phyloP scores from a whole-genome alignment of 2,888 invertebrate genomes.

The Dicranocentrus wangi region DNA sequence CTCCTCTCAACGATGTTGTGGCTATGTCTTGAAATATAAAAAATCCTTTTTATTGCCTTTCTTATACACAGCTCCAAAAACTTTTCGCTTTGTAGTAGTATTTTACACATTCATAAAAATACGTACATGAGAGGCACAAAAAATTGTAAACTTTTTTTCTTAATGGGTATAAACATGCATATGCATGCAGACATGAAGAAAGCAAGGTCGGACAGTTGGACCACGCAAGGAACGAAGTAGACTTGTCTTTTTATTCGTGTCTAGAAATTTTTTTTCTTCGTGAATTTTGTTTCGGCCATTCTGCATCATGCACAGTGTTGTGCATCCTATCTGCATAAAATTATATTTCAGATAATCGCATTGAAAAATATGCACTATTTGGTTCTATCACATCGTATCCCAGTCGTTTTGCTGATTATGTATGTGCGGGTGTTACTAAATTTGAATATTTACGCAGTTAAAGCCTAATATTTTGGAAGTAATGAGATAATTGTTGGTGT shows the following conservation, averaged over 20 bases:
- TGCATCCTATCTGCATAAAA: conserved; percentile 61
- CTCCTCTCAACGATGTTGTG: conserved; percentile 12
- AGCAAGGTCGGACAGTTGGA: conserved; percentile 49
- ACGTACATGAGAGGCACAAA: conserved; percentile 9
- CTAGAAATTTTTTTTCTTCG: conserved; percentile 24
- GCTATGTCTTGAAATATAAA: neutral
- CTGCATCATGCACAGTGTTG: conserved; percentile 57
- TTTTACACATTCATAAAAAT: conserved; percentile 17
- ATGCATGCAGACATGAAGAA: conserved; percentile 21
- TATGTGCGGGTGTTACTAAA: conserved; percentile 58
- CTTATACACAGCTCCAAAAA: conserved; percentile 6
- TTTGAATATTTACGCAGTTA: conserved; percentile 51
- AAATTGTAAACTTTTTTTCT: conserved; percentile 23
- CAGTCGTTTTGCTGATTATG: neutral
- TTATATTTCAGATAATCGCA: conserved; percentile 56
- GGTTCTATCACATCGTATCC: neutral
- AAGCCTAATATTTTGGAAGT: conserved; percentile 60
- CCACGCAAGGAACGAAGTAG: conserved; percentile 37
- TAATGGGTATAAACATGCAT: conserved; percentile 20
- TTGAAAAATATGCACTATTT: conserved; percentile 11
- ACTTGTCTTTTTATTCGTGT: conserved; percentile 32
- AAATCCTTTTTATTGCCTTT: neutral
- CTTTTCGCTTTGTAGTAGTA: neutral
- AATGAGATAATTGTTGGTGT: conserved; percentile 65
- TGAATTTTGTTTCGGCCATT: neutral